Evolutionary conservation across 2,113 vertebrate species (phyloP), one percentile per base, ranked within the genome.

Genomic region (Camelus dromedarius): DNA sequence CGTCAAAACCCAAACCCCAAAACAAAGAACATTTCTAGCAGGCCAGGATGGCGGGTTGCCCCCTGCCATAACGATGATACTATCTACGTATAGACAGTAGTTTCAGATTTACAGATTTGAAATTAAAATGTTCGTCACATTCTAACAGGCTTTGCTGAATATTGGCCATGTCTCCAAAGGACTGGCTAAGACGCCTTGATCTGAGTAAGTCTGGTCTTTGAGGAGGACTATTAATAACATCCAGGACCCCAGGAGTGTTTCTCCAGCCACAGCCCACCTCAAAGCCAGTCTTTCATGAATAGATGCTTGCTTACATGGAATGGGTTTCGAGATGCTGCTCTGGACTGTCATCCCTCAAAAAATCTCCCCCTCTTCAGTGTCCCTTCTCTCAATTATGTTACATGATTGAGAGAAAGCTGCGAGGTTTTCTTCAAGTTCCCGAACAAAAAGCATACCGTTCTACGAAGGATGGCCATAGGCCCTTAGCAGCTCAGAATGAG

Each of bases 391-490:
- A 67, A 6, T 86, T 32, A 42, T 6, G 7, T 10, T 19, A 30
- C 16, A 15, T 30, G 69, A 82, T 20, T 67, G 18, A 70, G 48
- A 54, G 48, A 62, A 82, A 94, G 30, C 18, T 91, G 32, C 58
- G 69, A 70, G 30, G 48, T 30, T 19, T 56, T 50, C 32, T 58
- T n/a, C 19, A 24, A 67, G 12, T 56, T 85, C 46, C 35, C 50
- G 64, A 91, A 35, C 75, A 91, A 77, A 82, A 76, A n/a, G 42
- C 46, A 93, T 91, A 81, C 2, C 28, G 42, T 77, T 32, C n/a
- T 75, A 80, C 48, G n/a, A 42, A 72, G 16, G 19, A 73, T n/a
- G 46, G 50, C 3, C 35, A 50, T 5, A 84, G 73, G 50, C 18
- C 48, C 58, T 91, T n/a, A 18, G 8, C 6, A 67, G 52, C 26